phyloP scores from a whole-genome alignment of 1,140 invertebrate species.

The Ceratosolen solmsi region DNA sequence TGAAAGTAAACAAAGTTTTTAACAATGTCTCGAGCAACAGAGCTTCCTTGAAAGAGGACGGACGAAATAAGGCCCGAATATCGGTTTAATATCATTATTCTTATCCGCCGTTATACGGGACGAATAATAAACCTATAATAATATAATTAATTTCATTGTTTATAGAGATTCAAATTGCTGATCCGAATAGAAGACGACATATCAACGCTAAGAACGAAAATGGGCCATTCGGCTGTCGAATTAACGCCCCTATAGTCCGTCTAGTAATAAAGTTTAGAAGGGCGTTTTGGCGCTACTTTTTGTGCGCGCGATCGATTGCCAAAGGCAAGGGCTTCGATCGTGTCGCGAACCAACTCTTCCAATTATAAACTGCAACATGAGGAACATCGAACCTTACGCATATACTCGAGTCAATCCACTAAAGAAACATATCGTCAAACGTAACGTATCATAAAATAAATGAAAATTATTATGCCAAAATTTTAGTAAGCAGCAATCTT shows the following conservation, averaged over 20 bases:
- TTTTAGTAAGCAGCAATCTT: constrained; percentile 17
- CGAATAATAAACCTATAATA: background rate
- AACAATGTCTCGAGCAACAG: no score
- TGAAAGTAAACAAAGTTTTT: no score
- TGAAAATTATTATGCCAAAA: constrained; percentile 2
- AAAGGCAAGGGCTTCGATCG: background rate
- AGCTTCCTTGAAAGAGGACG: no score
- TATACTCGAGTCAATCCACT: constrained; percentile 48
- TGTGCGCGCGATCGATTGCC: constrained; percentile 32
- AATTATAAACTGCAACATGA: constrained; percentile 38
- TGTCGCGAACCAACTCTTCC: constrained; percentile 40
- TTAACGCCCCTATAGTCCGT: constrained; percentile 61
- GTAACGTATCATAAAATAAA: background rate
- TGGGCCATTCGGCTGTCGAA: constrained; percentile 72
- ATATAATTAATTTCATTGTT: constrained; percentile 2
- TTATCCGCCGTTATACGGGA: no score
- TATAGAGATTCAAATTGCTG: constrained; percentile 86
- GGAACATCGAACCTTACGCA: constrained; percentile 49
- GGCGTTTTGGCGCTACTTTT: constrained; percentile 37
- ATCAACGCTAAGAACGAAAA: constrained; percentile 82
- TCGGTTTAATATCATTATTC: no score
- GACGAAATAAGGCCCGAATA: no score
- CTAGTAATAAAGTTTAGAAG: constrained; percentile 36
- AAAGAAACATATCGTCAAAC: constrained; percentile 47
- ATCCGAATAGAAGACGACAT: constrained; percentile 88